Conservation (phyloP, 2,888 invertebrate species). For the Acronicta alni region DNA sequence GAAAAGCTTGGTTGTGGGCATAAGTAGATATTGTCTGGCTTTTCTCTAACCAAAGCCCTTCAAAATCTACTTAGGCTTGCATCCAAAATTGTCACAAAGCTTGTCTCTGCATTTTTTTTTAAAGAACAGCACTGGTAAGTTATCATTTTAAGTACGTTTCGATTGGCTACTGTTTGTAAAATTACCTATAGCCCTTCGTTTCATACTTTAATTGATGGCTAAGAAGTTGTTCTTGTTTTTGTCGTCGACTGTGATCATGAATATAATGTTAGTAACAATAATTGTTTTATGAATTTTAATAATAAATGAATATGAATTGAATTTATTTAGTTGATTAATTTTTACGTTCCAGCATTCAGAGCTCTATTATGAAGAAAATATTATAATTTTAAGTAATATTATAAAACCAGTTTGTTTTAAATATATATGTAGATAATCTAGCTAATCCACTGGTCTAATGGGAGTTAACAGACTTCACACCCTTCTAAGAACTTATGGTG, state of each 20-base stretch:
- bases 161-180: conserved; percentile 63
- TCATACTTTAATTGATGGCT: conserved; percentile 62
- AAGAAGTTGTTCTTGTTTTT: neutral
- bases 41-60: conserved; percentile 56
- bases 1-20: conserved; percentile 42
- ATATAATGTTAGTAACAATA: no score
- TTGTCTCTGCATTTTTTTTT: no score
- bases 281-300: no score
- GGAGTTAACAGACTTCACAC: neutral
- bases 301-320: no score
- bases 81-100: conserved; percentile 24
- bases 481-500: neutral
- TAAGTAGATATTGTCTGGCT: conserved; percentile 69
- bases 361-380: no score
- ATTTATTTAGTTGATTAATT: no score
- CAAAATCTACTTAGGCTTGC: conserved; percentile 58
- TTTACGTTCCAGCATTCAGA: no score
- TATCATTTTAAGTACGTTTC: conserved; percentile 72
- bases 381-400: no score
- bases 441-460: no score
- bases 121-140: neutral
- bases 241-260: no score
- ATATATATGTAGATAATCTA: no score
- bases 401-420: no score
- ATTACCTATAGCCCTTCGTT: conserved; percentile 61